Evolutionary conservation across 2,113 vertebrate species (phyloP), one percentile per base, ranked within the genome.

Genomic region (Trachemys scripta): DNA sequence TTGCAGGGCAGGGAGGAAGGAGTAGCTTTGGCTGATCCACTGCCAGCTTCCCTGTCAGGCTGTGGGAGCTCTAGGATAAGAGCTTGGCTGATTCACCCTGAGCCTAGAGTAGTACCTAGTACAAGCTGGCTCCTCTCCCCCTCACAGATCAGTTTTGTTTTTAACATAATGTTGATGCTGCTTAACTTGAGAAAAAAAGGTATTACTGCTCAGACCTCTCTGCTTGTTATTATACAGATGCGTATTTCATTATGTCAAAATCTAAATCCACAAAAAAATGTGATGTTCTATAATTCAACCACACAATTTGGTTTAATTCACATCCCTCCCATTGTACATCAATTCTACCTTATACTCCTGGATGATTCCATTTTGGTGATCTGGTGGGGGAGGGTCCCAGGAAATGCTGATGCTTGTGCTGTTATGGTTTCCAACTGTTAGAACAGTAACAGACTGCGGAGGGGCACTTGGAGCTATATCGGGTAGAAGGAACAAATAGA

Each of bases 381-480:
- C 99, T 4, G 98, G 97, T 69, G 99, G 99, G 82, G 99, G 99
- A 20, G 99, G 99, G 93, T 99, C 99, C 99, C 99, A 99, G 90
- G 99, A 99, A 97, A 99, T 99, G 98, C 99, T 99, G 94, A 99
- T 99, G 85, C 99, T 99, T 29, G 99, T 99, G 97, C 99, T 99
- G 97, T 99, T 99, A 98, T 99, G 99, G 96, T 97, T 99, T 95
- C 99, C 99, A 82, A 99, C 99, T 3, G 98, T 99, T 96, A 99
- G 98, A 81, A 99, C 99, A 22, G 99, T 99, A 96, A 99, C 99
- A 98, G 99, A 99, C 97, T 99, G 99, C 50, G 99, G 99, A 75
- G 99, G 99, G 13, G 99, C 99, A 94, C 99, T 99, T 90, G 99
- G 99, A 96, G 99, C 99, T 99, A 96, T 80, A 97, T 14, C 86